Evolutionary conservation across 2,888 invertebrate genomes (phyloP).

Genomic region (Clepsis dumicolana): DNA sequence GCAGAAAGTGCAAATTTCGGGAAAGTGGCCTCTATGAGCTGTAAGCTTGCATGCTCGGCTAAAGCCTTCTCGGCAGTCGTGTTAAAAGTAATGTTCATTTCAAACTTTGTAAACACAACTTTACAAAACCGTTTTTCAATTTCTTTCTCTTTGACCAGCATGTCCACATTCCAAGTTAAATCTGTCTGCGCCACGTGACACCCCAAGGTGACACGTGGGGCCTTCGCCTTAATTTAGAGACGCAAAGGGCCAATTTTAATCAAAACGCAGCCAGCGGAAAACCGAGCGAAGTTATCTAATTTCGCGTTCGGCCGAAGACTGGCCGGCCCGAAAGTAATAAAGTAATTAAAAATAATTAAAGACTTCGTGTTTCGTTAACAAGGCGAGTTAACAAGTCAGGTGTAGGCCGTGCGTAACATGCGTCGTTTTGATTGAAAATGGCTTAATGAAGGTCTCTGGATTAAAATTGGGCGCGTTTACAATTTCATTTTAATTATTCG

Average conservation of each 20-base stretch:
- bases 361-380: constrained; percentile 17
- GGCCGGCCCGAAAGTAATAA: constrained; percentile 31
- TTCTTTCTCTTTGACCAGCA: no score
- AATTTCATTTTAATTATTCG: background rate
- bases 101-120: no score
- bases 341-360: constrained; percentile 36
- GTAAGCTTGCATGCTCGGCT: no score
- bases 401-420: constrained; percentile 16
- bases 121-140: background rate
- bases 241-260: constrained; percentile 32
- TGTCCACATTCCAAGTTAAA: background rate
- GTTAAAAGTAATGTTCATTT: no score
- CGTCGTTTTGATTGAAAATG: background rate
- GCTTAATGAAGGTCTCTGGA: background rate
- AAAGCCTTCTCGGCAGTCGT: no score
- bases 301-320: constrained; percentile 9
- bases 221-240: background rate
- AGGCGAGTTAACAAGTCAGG: background rate
- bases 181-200: background rate
- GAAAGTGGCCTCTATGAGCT: no score
- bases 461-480: background rate
- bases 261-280: constrained; percentile 28
- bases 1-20: no score
- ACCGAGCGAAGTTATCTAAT: constrained; percentile 29
- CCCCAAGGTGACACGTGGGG: constrained; percentile 16